Evolutionary conservation across 1,140 invertebrate species (phyloP).

Genomic region (Coptotermes formosanus): DNA sequence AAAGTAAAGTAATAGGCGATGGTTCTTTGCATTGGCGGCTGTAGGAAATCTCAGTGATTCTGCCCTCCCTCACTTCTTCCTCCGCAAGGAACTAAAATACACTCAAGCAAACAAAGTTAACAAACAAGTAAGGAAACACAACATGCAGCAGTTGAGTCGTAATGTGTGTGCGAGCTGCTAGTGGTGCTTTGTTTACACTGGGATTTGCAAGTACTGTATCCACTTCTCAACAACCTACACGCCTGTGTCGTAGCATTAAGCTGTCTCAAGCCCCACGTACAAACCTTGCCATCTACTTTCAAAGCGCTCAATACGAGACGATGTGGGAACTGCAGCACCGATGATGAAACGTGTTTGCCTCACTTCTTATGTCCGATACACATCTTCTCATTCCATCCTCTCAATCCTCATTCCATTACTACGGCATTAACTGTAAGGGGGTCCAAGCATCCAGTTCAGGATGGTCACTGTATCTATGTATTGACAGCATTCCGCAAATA

Average conservation of each 20-base stretch:
- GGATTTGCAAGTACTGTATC: constrained; percentile 5
- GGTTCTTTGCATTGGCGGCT: no score
- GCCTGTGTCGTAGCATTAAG: neutral
- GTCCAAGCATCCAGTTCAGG: no score
- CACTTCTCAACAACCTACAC: neutral
- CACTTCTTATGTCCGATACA: no score
- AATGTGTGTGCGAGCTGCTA: neutral
- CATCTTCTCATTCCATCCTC: no score
- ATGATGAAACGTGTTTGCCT: neutral
- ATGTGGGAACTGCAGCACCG: neutral
- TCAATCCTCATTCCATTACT: no score
- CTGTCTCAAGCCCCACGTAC: neutral
- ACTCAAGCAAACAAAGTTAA: neutral
- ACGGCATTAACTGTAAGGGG: no score
- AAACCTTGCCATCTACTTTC: neutral
- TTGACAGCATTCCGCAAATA: no score
- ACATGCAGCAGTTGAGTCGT: neutral
- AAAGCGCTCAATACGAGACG: neutral
- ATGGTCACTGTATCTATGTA: no score
- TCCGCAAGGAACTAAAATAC: neutral
- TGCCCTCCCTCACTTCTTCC: neutral
- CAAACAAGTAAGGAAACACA: neutral
- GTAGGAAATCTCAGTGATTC: neutral
- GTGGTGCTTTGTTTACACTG: neutral
- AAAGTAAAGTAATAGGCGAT: no score